Evolutionary conservation across 1,140 invertebrate genomes (phyloP), one percentile per base, ranked within the genome.

Genomic region (Lordiphosa collinella): DNA sequence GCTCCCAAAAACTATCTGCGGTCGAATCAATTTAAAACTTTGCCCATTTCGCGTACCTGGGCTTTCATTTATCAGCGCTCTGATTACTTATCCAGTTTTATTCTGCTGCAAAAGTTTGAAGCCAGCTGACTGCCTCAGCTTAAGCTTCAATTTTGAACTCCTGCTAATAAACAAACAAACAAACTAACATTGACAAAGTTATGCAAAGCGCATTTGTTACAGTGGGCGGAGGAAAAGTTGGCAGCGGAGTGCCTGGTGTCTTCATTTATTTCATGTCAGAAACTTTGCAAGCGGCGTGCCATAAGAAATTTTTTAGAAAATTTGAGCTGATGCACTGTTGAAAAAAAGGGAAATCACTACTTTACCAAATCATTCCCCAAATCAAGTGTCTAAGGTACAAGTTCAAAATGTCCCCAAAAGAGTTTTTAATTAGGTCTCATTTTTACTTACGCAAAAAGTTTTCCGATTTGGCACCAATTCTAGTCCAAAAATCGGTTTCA

Each of bases 221-320:
- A 13, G 46, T 2, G 31, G 22, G 6, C 8, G 12, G 14, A 12
- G 31, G 3, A 29, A 51, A 31, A 38, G 4, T 34, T 13, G n/a
- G 10, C 34, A 32, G 8, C n/a, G 29, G 4, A 41, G 29, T 32
- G 11, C 18, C 22, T 41, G 40, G 49, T 62, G 31, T 67, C 62
- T 78, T 67, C 67, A 76, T 76, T 78, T 76, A 67, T 78, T 67
- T 63, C 53, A 59, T 67, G 73, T 76, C 73, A 76, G 57, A 65
- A 65, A 40, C 65, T 49, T 66, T 66, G 44, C 63, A 36, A 57
- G 63, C 43, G 22, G 35, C 32, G 16, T 12, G 14, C 2, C 29
- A 46, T 14, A n/a, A 36, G 8, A 25, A 32, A 34, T 18, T 18
- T 18, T 18, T 3, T 2, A 18, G 3, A 18, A 18, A 18, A 22